Percentiles rank a stretch among this genome's conserved stretches.
Evolutionary conservation across 2,888 invertebrate species (phyloP).

Genomic region (Tetragnatha montana): DNA sequence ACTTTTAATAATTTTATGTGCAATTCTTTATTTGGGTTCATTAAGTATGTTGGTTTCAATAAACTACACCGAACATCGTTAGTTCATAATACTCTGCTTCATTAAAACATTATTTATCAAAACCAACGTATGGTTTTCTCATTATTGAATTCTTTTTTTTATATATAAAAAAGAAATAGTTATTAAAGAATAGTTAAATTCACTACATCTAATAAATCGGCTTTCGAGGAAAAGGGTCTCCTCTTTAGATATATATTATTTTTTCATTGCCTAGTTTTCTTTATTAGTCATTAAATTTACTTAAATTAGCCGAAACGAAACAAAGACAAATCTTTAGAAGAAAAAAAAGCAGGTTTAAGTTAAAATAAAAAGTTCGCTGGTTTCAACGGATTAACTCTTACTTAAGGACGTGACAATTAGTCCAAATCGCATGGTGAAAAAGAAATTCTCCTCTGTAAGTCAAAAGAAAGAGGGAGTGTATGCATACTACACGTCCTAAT

Average conservation of each 20-base stretch:
- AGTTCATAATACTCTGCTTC: no score
- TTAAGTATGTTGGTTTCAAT: no score
- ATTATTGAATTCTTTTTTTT: no score
- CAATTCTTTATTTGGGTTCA: no score
- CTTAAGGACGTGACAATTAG: neutral
- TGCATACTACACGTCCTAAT: neutral
- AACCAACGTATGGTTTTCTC: no score
- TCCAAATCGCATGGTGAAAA: neutral
- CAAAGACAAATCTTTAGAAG: neutral
- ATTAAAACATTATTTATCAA: no score
- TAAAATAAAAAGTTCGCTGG: neutral
- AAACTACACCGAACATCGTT: no score
- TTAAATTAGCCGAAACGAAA: neutral
- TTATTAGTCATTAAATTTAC: neutral
- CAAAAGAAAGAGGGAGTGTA: neutral
- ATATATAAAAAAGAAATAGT: no score
- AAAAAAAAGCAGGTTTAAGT: neutral
- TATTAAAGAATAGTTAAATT: no score
- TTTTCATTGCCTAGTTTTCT: neutral
- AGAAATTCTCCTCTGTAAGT: no score
- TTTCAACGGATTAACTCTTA: neutral
- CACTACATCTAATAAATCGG: neutral
- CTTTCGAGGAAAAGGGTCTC: neutral
- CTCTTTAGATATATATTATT: neutral
- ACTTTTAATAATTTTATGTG: no score